phyloP scores from a whole-genome alignment of 2,888 invertebrate species.

The Nesidiocoris tenuis region DNA sequence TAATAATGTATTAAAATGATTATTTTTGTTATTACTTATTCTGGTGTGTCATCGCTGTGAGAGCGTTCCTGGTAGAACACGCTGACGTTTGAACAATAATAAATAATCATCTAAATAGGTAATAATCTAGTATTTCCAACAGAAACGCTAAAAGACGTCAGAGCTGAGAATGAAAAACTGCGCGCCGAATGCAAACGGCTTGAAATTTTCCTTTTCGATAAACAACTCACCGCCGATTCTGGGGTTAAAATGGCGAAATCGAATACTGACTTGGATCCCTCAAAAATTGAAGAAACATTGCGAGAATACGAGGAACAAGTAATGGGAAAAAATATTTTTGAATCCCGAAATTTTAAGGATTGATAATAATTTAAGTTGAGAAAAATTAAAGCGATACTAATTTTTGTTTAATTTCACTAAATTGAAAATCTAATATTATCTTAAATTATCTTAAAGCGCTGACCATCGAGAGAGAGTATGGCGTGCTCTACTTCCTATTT shows the following conservation, averaged over 20 bases:
- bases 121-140: too few species aligned
- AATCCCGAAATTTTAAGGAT: background rate
- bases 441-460: too few species aligned
- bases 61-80: too few species aligned
- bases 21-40: too few species aligned
- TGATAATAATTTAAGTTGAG: background rate
- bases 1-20: too few species aligned
- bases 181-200: constrained; percentile 18
- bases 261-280: background rate
- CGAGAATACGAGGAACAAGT: constrained; percentile 10
- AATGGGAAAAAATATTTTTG: background rate
- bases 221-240: background rate
- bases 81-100: too few species aligned
- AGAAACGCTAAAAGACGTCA: constrained; percentile 21
- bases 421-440: too few species aligned
- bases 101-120: too few species aligned
- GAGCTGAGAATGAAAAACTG: constrained; percentile 20
- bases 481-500: too few species aligned
- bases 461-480: too few species aligned
- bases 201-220: background rate
- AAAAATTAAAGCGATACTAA: background rate
- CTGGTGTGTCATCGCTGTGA: too few species aligned
- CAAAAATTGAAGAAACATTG: background rate
- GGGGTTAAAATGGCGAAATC: background rate
- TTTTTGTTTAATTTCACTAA: too few species aligned